Base-by-base conservation (phyloP, 2,113 vertebrate species). In the Pelecanoides urinatrix region DNA sequence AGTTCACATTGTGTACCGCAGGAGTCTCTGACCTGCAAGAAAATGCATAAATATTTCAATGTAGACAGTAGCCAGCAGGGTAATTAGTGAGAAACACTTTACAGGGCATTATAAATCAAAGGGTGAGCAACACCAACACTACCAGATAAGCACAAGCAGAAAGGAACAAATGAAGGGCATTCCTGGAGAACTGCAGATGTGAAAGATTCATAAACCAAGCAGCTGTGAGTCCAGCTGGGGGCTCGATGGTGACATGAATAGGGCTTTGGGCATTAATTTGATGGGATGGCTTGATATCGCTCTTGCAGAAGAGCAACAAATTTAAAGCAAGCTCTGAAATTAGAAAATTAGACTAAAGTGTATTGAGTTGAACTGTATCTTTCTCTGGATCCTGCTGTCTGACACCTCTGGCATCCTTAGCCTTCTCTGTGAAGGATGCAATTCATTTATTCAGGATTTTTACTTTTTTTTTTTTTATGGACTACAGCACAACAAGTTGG, bases 141-240 rank as follows among this genome's bases (percentile, higher is more conserved):
- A 88, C 53, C 74, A 82, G 74, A 78, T 22, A 95, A 85, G 63
- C 75, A 81, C 32, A 85, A 70, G 55, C 58, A 58, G 67, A 92
- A 90, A 93, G 55, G 68, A 92, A 83, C 50, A 2, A 92, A 92
- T 77, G 89, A 95, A 96, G 88, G 93, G 55, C 94, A 95, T 86
- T 96, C 86, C 91, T 92, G 75, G 72, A 92, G 91, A 72, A 94
- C 77, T 82, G 66, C 71, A 96, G 73, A 96, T 79, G 86, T 83
- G 75, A 95, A 91, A 96, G 81, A 95, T 95, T 86, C 68, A 82
- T 80, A 88, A 92, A 76, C n/a, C 4, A 30, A 92, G 71, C 94
- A 97, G 96, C 92, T 96, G 92, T 7, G 34, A 90, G 72, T 95
- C 92, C 93, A 96, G 92, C 85, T 88, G 90, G 72, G 81, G 82